Base-by-base conservation (phyloP, 2,888 invertebrate genomes). In the Caradrina kadenii region DNA sequence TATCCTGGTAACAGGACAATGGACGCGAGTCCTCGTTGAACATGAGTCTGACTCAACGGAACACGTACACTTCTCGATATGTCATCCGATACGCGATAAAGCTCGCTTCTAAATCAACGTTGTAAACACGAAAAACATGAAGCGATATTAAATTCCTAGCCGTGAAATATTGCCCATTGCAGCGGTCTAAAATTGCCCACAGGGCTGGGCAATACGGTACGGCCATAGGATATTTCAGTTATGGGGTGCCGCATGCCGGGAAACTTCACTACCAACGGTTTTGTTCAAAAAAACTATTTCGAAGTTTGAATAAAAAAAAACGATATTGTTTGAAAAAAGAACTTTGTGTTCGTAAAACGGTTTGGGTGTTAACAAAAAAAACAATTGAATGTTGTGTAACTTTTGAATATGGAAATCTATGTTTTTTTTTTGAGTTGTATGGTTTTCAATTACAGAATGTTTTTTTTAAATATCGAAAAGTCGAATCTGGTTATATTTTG, bases 41-140 rank as follows among this genome's bases (percentile, higher is more conserved):
- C 35, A 65, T 3, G 17, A 1, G 2, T 21, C 62, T 42, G 52
- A 42, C 54, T 69, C n/a, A 59, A 59, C 59, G 15, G 50, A 21
- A 42, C 61, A 62, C 59, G 62, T 70, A 55, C n/a, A 11, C 13
- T 39, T 4, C 35, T 15, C 74, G 58, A 74, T 74, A 69, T 65
- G 79, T 77, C 79, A 77, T 60, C 49, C 50, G 53, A 80, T 66
- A 63, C 65, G 39, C 61, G 63, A 67, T 64, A 67, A 67, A 76
- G 61, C 59, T 63, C 19, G 52, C 53, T 65, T 71, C 73, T 82
- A 80, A 82, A 79, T 82, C 76, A 73, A 70, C 76, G 72, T 64
- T 73, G 82, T 85, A 77, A 81, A 85, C 79, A 82, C 79, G 75
- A 73, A 82, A 82, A 83, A 82, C 79, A 80, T 75, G 78, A 59